Evolutionary conservation across 1,140 invertebrate genomes (phyloP).

Genomic region (Atta cephalotes): DNA sequence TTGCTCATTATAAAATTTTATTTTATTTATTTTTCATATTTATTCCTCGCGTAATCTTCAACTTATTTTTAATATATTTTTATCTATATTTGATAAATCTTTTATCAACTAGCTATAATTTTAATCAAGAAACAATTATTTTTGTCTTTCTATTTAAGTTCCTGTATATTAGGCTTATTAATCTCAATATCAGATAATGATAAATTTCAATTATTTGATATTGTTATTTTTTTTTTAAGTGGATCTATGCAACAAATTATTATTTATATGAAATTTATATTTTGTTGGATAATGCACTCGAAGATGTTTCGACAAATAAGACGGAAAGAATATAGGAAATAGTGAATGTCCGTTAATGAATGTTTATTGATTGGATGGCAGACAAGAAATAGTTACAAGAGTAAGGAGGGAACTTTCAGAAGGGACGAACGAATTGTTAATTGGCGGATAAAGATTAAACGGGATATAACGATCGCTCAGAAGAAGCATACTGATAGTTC

Average conservation of each 20-base stretch:
- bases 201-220: conserved; percentile 7
- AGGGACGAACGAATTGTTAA: conserved; percentile 47
- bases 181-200: background rate
- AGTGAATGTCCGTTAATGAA: background rate
- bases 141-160: background rate
- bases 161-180: background rate
- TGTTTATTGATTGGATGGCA: background rate
- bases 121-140: background rate
- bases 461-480: conserved; percentile 39
- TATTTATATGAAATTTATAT: conserved; percentile 17
- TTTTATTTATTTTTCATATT: background rate
- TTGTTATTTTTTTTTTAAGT: background rate
- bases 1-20: background rate
- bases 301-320: conserved; percentile 11
- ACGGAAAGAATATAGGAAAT: background rate
- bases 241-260: background rate
- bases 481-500: conserved; percentile 45
- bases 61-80: background rate
- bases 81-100: background rate
- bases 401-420: background rate
- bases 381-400: conserved; percentile 38
- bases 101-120: background rate
- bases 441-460: conserved; percentile 56
- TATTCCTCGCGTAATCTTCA: background rate
- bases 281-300: background rate